Conservation (phyloP, 2,888 invertebrate genomes). For the Ametastegia equiseti region DNA sequence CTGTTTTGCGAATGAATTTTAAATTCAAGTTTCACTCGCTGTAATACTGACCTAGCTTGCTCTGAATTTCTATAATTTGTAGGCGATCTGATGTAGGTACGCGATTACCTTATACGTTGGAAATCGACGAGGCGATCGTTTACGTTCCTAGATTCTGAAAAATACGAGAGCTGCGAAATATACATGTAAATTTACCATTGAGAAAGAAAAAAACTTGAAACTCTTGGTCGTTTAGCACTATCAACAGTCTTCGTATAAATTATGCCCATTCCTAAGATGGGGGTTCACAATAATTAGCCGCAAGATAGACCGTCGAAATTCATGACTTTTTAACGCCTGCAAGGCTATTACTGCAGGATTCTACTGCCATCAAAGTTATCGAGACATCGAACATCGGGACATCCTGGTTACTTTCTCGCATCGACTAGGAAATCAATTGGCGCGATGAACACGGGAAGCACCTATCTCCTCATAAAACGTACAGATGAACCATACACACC, state of each 20-base stretch:
- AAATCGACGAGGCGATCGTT: not conserved
- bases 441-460: constrained; percentile 29
- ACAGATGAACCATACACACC: not conserved
- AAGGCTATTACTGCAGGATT: constrained; percentile 32
- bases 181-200: not conserved
- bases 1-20: not conserved
- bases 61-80: not conserved
- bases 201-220: not conserved
- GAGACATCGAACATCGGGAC: constrained; percentile 8
- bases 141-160: not conserved
- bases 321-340: not conserved
- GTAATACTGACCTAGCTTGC: constrained; percentile 20
- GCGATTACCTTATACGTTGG: constrained; percentile 3
- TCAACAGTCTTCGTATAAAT: not conserved
- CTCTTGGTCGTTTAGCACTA: not conserved
- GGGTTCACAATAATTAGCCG: not conserved
- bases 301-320: not conserved
- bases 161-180: not conserved
- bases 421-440: constrained; percentile 13
- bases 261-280: not conserved
- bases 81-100: not conserved
- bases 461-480: not conserved
- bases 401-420: constrained; percentile 14
- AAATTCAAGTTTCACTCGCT: constrained; percentile 18
- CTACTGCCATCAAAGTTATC: constrained; percentile 22